A percentile compares a stretch with the other conserved stretches of the same genome.
Evolutionary conservation across 2,797 vertebrate species (phyloP).

Genomic region (Uromys caudimaculatus): DNA sequence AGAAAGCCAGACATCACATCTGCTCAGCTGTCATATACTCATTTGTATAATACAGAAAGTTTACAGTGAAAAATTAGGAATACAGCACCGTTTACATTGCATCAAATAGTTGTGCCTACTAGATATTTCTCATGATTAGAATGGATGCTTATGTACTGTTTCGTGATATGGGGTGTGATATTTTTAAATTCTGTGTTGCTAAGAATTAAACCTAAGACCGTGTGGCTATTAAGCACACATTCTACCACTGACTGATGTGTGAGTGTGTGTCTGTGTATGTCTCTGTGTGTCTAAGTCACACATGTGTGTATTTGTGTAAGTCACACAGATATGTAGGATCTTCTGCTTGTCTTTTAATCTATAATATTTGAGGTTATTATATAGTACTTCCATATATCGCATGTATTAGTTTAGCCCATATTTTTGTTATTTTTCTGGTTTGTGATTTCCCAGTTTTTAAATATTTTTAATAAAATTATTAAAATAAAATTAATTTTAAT

Average conservation of each 20-base stretch:
- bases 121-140: background rate
- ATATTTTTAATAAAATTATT: background rate
- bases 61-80: background rate
- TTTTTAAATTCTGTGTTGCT: background rate
- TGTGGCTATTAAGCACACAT: background rate
- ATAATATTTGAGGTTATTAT: background rate
- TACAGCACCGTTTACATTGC: background rate
- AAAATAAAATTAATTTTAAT: no score
- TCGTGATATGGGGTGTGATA: background rate
- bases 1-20: background rate
- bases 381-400: background rate
- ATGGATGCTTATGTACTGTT: background rate
- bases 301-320: background rate
- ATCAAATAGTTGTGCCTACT: background rate
- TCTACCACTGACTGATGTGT: background rate
- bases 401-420: background rate
- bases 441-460: background rate
- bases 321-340: background rate
- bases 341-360: background rate
- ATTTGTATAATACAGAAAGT: background rate
- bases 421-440: background rate
- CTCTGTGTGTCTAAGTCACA: background rate
- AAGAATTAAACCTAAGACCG: background rate
- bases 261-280: background rate
- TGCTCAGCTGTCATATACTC: background rate